Evolutionary conservation across 2,797 vertebrate species (phyloP), one percentile per base, ranked within the genome.

Genomic region (Setipinna tenuifilis): DNA sequence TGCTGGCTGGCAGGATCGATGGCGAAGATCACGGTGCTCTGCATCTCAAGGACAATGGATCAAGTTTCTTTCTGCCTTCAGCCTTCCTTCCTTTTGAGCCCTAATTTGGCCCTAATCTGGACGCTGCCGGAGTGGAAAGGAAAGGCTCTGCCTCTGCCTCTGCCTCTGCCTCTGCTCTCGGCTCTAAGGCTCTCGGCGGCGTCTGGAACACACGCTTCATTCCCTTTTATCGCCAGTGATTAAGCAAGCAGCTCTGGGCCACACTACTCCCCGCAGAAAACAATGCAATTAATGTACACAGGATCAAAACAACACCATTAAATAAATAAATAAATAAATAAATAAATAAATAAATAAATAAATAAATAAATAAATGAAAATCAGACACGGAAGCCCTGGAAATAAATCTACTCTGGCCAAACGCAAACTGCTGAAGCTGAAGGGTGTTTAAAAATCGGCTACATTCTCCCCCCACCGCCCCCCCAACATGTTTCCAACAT

Each of bases 151-250:
- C 46, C 46, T 48, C 46, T 48, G 46, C 10, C 46, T 48, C 46
- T 48, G 4, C 14, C 50, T 10, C 50, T 46, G 23, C 28, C 83
- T 82, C 61, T n/a, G n/a, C n/a, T n/a, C n/a, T n/a, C n/a, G n/a
- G n/a, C n/a, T n/a, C n/a, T n/a, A n/a, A n/a, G n/a, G 80, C 86
- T 87, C 23, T 68, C 84, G 82, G 87, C 41, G 48, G 46, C 57
- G 82, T 84, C 78, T 83, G 85, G 81, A 83, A 31, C 41, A 11
- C 85, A 88, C 61, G 85, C 83, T 88, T 84, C 86, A 87, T 87
- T 89, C 78, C 57, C 85, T 88, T 91, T 91, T 87, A 89, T 87
- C 88, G 83, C 83, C 82, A 78, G 87, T 86, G 87, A 89, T 91
- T 88, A 90, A 90, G 88, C 83, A 83, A 58, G 61, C 83, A 58